Evolutionary conservation across 2,888 invertebrate species (phyloP).

Genomic region (Drosophila trichaetosa): DNA sequence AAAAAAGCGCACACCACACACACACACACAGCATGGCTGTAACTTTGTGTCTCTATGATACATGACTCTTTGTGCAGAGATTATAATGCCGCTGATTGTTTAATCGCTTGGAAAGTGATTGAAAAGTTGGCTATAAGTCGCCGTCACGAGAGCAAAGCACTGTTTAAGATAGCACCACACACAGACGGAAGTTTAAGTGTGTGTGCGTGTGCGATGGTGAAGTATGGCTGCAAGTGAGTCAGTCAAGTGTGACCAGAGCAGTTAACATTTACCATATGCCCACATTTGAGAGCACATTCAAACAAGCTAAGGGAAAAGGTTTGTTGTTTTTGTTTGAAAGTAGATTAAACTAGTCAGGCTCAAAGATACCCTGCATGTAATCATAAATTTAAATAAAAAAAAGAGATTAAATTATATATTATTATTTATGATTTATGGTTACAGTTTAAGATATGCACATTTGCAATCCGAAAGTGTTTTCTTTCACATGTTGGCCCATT

Average conservation of each 20-base stretch:
- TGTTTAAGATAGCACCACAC: neutral
- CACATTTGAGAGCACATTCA: conserved; percentile 4
- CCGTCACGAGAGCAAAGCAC: conserved; percentile 27
- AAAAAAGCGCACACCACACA: conserved; percentile 5
- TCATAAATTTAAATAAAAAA: neutral
- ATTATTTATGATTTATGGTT: neutral
- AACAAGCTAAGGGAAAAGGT: conserved; percentile 3
- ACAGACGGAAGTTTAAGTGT: conserved; percentile 5
- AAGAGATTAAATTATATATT: neutral
- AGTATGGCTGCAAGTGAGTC: conserved; percentile 34
- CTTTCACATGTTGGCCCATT: conserved; percentile 22
- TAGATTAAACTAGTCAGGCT: neutral
- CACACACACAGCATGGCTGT: conserved; percentile 26
- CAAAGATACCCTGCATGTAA: neutral
- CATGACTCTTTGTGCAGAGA: conserved; percentile 72
- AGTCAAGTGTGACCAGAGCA: conserved; percentile 51
- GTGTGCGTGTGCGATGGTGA: neutral
- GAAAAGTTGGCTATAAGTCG: conserved; percentile 73
- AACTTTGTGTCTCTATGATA: conserved; percentile 53
- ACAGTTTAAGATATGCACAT: neutral
- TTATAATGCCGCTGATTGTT: conserved; percentile 77
- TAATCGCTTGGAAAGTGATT: conserved; percentile 80
- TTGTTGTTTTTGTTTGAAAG: neutral
- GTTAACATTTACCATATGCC: conserved; percentile 42
- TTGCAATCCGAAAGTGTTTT: neutral